A percentile compares a stretch with the other conserved stretches of the same genome.
phyloP scores from a whole-genome alignment of 2,888 invertebrate genomes.

The Aspidiotus destructor region DNA sequence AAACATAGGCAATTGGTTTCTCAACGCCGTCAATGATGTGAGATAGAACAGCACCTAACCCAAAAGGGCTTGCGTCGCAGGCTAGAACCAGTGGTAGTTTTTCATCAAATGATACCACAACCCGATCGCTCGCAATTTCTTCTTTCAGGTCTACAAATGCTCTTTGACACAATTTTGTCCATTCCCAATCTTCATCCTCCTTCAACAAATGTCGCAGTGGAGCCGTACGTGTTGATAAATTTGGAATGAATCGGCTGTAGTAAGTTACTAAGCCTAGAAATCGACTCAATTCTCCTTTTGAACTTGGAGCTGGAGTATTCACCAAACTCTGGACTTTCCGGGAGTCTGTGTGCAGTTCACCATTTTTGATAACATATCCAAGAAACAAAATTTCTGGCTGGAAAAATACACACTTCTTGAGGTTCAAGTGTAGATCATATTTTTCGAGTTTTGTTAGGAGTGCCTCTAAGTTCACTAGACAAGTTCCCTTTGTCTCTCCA shows the following conservation, averaged over 20 bases:
- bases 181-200: background rate
- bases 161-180: background rate
- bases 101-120: background rate
- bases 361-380: background rate
- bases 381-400: background rate
- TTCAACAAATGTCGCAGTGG: slow-evolving; percentile 32
- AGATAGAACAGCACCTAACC: slow-evolving; percentile 32
- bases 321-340: background rate
- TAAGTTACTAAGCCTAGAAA: slow-evolving; percentile 36
- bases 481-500: background rate
- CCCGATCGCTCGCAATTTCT: background rate
- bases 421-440: background rate
- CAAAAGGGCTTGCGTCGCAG: slow-evolving; percentile 27
- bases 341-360: background rate
- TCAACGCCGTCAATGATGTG: slow-evolving; percentile 8
- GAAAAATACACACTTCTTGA: background rate
- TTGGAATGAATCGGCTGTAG: slow-evolving; percentile 36
- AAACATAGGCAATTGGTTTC: background rate
- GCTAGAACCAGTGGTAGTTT: background rate
- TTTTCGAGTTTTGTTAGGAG: background rate
- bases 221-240: slow-evolving; percentile 33
- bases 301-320: too few species aligned
- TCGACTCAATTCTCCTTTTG: slow-evolving; percentile 32
- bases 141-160: background rate
- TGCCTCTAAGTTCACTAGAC: background rate